Evolutionary conservation across 2,113 vertebrate genomes (phyloP).

Genomic region (Pongo abelii): DNA sequence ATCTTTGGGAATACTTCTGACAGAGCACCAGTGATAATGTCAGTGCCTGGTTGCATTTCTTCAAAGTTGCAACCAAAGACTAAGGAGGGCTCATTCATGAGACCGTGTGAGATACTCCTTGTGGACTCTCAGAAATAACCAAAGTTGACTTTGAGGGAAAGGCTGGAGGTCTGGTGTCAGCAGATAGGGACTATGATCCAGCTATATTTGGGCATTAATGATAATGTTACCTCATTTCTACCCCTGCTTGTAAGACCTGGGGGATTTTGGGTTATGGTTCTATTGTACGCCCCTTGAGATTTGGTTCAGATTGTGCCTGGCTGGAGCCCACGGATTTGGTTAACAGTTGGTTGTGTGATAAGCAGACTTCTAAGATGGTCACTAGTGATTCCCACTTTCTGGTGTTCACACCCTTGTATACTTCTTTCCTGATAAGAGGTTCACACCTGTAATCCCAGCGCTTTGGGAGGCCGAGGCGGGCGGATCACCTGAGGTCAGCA

Average conservation of each 20-base stretch:
- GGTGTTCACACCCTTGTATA: not conserved
- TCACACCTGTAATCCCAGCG: too few species aligned
- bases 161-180: not conserved
- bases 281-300: not conserved
- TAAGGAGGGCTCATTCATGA: not conserved
- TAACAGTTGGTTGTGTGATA: not conserved
- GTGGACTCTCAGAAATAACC: not conserved
- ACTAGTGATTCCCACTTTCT: not conserved
- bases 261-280: not conserved
- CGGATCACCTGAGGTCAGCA: too few species aligned
- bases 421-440: not conserved
- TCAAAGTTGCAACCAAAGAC: not conserved
- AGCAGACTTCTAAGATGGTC: not conserved
- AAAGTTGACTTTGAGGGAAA: not conserved
- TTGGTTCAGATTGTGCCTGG: not conserved
- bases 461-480: too few species aligned
- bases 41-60: not conserved
- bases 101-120: not conserved
- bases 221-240: not conserved
- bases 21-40: not conserved
- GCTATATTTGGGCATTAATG: not conserved
- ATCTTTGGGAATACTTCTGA: not conserved
- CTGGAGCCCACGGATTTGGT: not conserved
- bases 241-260: not conserved
- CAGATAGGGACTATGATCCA: not conserved